Evolutionary conservation across 2,113 vertebrate species (phyloP).

Genomic region (Sylvilagus bachmani): DNA sequence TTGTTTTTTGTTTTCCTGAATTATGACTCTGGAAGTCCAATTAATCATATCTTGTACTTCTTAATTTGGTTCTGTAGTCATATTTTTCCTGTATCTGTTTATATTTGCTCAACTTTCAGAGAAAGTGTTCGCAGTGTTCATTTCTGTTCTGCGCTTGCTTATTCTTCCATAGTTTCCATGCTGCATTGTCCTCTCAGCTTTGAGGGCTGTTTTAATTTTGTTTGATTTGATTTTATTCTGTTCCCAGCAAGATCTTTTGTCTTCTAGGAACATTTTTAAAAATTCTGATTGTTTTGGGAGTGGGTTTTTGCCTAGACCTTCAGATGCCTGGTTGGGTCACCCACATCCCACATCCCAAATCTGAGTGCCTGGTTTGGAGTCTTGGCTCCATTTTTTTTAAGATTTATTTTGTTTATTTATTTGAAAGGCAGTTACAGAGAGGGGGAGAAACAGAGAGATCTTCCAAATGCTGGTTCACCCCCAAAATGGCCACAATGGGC

Average conservation of each 20-base stretch:
- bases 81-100: constrained; percentile 5
- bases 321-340: background rate
- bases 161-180: background rate
- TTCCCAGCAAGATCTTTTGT: background rate
- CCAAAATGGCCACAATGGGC: too few species aligned
- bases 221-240: constrained; percentile 38
- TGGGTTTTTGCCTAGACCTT: too few species aligned
- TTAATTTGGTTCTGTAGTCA: background rate
- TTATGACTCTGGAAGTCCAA: background rate
- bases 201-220: background rate
- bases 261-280: background rate
- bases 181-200: background rate
- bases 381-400: too few species aligned
- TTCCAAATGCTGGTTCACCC: too few species aligned
- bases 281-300: background rate
- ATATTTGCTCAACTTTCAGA: background rate
- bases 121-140: background rate
- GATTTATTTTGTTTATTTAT: too few species aligned
- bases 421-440: too few species aligned
- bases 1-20: background rate
- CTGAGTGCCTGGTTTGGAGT: too few species aligned
- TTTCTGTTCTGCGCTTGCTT: background rate
- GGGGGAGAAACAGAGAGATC: too few species aligned
- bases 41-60: background rate
- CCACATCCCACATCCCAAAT: background rate